Conservation (phyloP, 2,888 invertebrate species). For the Rugalucina vietnamica region DNA sequence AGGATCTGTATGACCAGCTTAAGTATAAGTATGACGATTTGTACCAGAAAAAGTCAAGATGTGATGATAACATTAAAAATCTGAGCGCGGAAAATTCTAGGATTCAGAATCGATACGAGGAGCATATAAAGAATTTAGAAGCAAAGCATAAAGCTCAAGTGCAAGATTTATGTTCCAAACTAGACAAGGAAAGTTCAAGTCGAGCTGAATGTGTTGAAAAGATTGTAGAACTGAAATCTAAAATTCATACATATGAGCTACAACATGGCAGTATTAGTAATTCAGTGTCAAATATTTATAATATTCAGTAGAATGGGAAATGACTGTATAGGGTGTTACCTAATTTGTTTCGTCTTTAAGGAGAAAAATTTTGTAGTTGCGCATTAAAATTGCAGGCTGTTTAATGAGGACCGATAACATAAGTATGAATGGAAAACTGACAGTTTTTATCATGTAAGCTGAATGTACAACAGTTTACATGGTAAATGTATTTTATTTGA, state of each 20-base stretch:
- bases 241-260: constrained; percentile 74
- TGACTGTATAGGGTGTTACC: too few relatives aligned
- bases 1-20: constrained; percentile 44
- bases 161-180: constrained; percentile 64
- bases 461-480: too few relatives aligned
- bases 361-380: too few relatives aligned
- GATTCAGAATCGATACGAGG: constrained; percentile 70
- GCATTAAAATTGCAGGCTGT: too few relatives aligned
- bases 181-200: constrained; percentile 72
- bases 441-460: too few relatives aligned
- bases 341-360: too few relatives aligned
- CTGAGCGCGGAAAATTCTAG: constrained; percentile 65
- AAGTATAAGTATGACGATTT: constrained; percentile 49
- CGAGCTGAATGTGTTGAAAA: constrained; percentile 74
- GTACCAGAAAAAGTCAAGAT: constrained; percentile 45
- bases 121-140: constrained; percentile 70
- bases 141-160: constrained; percentile 62
- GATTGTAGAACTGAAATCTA: constrained; percentile 73
- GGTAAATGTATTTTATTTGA: too few relatives aligned
- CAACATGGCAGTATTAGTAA: constrained; percentile 66
- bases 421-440: too few relatives aligned
- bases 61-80: constrained; percentile 60
- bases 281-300: not conserved
- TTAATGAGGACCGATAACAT: too few relatives aligned
- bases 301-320: too few relatives aligned